Evolutionary conservation across 2,888 invertebrate species (phyloP), one percentile per base, ranked within the genome.

Genomic region (Volucella inflata): DNA sequence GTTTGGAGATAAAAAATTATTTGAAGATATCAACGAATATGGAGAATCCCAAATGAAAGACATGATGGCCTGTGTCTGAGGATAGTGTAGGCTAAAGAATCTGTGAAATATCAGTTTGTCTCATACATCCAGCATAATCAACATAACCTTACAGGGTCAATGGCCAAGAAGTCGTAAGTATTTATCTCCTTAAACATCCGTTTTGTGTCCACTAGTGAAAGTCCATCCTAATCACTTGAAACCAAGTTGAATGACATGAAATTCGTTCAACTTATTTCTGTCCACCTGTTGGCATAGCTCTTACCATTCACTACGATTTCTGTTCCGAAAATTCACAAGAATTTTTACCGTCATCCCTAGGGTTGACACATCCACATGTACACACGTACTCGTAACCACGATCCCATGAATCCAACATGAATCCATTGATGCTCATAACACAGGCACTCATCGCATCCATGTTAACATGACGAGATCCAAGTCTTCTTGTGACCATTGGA

Each of bases 391-490:
- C 62, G 44, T 48, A 62, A 53, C 64, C 64, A 38, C 59, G 55
- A 38, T 57, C 48, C 55, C 62, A 64, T 65, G 62, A 57, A 79
- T 57, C 59, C 30, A 30, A 30, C 30, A 30, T 30, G 30, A 30
- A 30, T 30, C 30, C 30, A 65, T 72, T 57, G 59, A 60, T 72
- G 78, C 72, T 72, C 65, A 79, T 72, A 79, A 59, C 70, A 12
- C 55, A 79, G 60, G 65, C 74, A 65, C 42, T 65, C 64, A 74
- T 51, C 65, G 51, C 65, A 60, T 53, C 67, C 59, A 80, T 80
- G 75, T 68, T 60, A 68, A 80, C 67, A 68, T 42, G 53, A 21
- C 53, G 36, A 30, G 38, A 30, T 1, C 40, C 46, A 40, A 30
- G 6, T 30, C 55, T 60, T 42, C 46, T 48, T 55, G 48, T 75